Percentiles rank a stretch among this genome's conserved stretches.
Conservation (phyloP, 2,888 invertebrate genomes). For the Poecilobothrus nobilitatus region DNA sequence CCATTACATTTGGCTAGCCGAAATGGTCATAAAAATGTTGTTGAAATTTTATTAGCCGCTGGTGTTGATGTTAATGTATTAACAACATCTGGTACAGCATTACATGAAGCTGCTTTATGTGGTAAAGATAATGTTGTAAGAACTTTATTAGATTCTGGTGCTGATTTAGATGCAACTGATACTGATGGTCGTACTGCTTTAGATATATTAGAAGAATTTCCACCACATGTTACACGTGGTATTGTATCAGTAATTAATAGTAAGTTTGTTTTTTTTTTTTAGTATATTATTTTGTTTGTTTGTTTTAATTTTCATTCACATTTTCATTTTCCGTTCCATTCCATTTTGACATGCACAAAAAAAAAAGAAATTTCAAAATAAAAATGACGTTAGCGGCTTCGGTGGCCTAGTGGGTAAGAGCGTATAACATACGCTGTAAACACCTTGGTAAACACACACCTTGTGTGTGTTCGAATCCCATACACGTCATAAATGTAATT, state of each 20-base stretch:
- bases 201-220: slow-evolving; percentile 77
- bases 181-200: slow-evolving; percentile 73
- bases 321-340: neutral
- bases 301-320: neutral
- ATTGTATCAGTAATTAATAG: slow-evolving; percentile 78
- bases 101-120: slow-evolving; percentile 89
- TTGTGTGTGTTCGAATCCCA: no score
- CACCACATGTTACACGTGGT: slow-evolving; percentile 79
- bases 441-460: no score
- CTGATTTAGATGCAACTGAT: slow-evolving; percentile 72
- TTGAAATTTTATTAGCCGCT: slow-evolving; percentile 69
- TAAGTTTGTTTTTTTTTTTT: slow-evolving; percentile 45
- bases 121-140: slow-evolving; percentile 84
- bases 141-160: slow-evolving; percentile 69
- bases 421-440: no score
- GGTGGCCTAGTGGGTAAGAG: no score
- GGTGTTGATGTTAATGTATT: slow-evolving; percentile 82
- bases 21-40: slow-evolving; percentile 83
- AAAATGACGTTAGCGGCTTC: neutral
- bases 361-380: no score
- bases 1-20: slow-evolving; percentile 89
- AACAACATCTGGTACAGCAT: slow-evolving; percentile 78
- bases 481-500: no score
- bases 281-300: no score
- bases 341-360: neutral